phyloP scores from a whole-genome alignment of 2,888 invertebrate species.

The Rhopalosiphum nymphaeae region DNA sequence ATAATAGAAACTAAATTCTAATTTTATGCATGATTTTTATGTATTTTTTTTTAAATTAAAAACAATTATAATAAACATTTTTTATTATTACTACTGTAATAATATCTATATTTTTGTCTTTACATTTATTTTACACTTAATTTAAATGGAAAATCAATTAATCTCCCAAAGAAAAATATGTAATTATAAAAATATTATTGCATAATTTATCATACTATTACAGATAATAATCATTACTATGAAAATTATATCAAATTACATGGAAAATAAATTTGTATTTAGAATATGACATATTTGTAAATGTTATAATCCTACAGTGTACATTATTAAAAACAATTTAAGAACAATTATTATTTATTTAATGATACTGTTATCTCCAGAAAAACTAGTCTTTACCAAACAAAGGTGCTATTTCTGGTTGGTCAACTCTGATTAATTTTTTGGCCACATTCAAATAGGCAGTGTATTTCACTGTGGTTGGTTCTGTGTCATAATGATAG shows the following conservation, averaged over 20 bases:
- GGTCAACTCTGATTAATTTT: conserved; percentile 81
- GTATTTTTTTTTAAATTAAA: not conserved
- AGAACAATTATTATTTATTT: not conserved
- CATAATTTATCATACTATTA: not conserved
- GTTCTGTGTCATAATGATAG: conserved; percentile 96
- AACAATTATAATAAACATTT: not conserved
- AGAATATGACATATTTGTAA: not conserved
- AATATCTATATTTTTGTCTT: not conserved
- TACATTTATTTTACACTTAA: not conserved
- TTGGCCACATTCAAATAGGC: conserved; percentile 89
- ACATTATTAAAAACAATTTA: not conserved
- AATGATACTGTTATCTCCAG: not conserved
- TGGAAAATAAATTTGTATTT: not conserved
- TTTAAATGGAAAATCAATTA: not conserved
- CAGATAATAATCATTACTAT: not conserved
- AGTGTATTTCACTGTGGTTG: conserved; percentile 87
- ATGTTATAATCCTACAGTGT: not conserved
- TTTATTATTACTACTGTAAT: not conserved
- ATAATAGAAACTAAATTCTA: not conserved
- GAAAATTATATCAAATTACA: not conserved
- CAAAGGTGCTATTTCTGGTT: conserved; percentile 77
- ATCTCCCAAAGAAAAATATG: not conserved
- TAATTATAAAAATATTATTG: not conserved
- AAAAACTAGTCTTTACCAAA: conserved; percentile 80
- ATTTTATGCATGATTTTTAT: not conserved